Evolutionary conservation across 2,113 vertebrate species (phyloP).

Genomic region (Atractosteus spatula): DNA sequence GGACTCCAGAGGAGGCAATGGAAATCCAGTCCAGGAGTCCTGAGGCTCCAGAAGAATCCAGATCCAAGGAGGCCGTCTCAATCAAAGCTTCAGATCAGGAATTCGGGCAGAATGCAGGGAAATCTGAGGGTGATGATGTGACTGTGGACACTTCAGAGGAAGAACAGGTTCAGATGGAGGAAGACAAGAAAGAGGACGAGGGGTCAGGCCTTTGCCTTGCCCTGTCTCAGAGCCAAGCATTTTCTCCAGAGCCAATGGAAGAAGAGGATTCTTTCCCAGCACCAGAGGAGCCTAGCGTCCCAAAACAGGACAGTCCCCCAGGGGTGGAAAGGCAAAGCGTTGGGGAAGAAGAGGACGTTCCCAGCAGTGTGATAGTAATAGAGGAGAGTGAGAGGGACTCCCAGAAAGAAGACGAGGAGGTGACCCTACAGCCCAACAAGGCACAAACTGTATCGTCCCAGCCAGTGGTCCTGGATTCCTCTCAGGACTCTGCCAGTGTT

Average conservation of each 20-base stretch:
- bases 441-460: slow-evolving; percentile 29
- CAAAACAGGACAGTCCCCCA: neutral
- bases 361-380: slow-evolving; percentile 38
- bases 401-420: slow-evolving; percentile 23
- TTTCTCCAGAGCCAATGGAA: slow-evolving; percentile 58
- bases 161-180: slow-evolving; percentile 23
- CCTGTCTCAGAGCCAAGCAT: slow-evolving; percentile 58
- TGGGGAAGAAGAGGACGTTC: slow-evolving; percentile 18
- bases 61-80: slow-evolving; percentile 40
- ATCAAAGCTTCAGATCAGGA: slow-evolving; percentile 33
- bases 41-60: slow-evolving; percentile 14
- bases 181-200: slow-evolving; percentile 42
- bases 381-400: slow-evolving; percentile 50
- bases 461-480: slow-evolving; percentile 34
- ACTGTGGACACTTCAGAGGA: slow-evolving; percentile 30
- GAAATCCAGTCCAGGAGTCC: slow-evolving; percentile 12
- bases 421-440: slow-evolving; percentile 13
- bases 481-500: slow-evolving; percentile 1
- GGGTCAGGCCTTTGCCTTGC: slow-evolving; percentile 47
- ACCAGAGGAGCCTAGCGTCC: slow-evolving; percentile 14
- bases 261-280: slow-evolving; percentile 7
- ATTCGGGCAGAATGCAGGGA: neutral
- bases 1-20: neutral
- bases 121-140: slow-evolving; percentile 36
- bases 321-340: neutral